phyloP scores from a whole-genome alignment of 2,113 vertebrate genomes.

The Scopus umbretta region DNA sequence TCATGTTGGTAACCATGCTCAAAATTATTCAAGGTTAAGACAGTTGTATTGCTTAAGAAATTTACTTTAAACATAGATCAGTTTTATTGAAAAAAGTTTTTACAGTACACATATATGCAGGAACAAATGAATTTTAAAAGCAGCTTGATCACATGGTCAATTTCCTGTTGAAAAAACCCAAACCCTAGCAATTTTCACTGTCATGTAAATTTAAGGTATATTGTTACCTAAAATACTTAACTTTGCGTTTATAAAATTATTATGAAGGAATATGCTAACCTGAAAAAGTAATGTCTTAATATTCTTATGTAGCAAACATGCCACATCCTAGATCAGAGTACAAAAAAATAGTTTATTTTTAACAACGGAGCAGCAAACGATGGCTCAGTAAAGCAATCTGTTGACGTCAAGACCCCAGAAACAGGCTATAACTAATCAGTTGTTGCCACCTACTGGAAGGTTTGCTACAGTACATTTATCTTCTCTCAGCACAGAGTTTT shows the following conservation, averaged over 20 bases:
- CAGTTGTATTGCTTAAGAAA: neutral
- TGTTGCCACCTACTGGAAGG: slow-evolving; percentile 34
- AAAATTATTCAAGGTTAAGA: neutral
- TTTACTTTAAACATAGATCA: neutral
- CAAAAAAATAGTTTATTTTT: neutral
- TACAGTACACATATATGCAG: neutral
- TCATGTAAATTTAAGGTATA: neutral
- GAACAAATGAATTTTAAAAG: neutral
- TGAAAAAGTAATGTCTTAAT: neutral
- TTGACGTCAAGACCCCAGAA: neutral
- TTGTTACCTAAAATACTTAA: neutral
- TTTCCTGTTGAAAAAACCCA: neutral
- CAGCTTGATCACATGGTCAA: neutral
- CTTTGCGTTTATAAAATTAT: neutral
- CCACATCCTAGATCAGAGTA: rapidly evolving
- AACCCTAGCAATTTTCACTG: neutral
- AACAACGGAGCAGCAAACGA: neutral
- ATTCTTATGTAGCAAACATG: no score
- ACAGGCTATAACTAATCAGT: neutral
- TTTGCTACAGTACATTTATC: neutral
- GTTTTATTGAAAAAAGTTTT: neutral
- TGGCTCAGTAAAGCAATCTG: neutral
- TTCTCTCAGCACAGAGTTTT: neutral
- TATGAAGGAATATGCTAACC: neutral
- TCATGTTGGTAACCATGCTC: neutral